Percentiles rank a stretch among this genome's conserved stretches.
Conservation (phyloP, 1,140 invertebrate genomes). For the Trachymyrmex septentrionalis region DNA sequence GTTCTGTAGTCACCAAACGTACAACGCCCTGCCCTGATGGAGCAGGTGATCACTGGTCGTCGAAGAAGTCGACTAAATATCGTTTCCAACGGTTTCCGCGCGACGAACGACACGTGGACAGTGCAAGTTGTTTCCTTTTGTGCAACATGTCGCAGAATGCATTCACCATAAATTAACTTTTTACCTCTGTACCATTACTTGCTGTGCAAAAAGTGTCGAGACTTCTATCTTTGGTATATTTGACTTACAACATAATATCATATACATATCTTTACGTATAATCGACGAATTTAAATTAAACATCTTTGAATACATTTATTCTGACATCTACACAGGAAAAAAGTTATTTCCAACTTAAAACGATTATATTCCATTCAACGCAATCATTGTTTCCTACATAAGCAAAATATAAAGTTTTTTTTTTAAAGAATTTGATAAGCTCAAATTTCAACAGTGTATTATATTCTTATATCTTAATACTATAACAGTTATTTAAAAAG, state of each 20-base stretch:
- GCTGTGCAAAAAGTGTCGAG: background rate
- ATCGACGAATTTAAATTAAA: conserved; percentile 6
- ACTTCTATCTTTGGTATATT: background rate
- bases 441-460: no score
- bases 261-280: background rate
- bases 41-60: conserved; percentile 70
- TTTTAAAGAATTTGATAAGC: no score
- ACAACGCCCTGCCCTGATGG: conserved; percentile 5
- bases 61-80: conserved; percentile 49
- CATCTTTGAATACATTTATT: background rate
- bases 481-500: no score
- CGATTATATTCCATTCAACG: no score
- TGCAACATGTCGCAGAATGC: conserved; percentile 33
- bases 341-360: no score
- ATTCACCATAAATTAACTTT: conserved; percentile 58
- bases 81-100: conserved; percentile 26
- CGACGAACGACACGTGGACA: conserved; percentile 46
- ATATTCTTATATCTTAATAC: no score
- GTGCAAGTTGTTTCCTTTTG: background rate
- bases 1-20: conserved; percentile 3
- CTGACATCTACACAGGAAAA: background rate
- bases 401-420: no score
- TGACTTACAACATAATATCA: background rate
- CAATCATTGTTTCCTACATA: no score
- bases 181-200: conserved; percentile 15